phyloP scores from a whole-genome alignment of 2,113 vertebrate genomes.

The Clarias batrachus region DNA sequence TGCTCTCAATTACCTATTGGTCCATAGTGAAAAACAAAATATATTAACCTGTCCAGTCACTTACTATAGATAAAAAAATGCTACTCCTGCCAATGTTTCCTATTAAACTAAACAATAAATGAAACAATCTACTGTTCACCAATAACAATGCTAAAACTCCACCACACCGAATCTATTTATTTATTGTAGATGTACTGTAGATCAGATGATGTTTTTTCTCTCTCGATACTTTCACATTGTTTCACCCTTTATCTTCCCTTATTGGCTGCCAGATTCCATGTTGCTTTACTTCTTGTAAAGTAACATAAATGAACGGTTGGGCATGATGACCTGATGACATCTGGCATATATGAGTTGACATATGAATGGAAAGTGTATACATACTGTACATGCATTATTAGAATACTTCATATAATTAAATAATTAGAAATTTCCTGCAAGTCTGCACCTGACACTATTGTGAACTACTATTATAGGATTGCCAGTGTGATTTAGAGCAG shows the following conservation, averaged over 20 bases:
- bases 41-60: background rate
- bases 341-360: background rate
- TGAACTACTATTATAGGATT: conserved; percentile 4
- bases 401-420: background rate
- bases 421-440: background rate
- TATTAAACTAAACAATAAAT: background rate
- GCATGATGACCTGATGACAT: background rate
- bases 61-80: background rate
- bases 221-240: background rate
- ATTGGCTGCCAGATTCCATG: background rate
- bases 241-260: background rate
- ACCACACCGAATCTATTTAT: background rate
- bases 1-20: background rate
- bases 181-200: background rate
- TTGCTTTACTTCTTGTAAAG: background rate
- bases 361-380: background rate
- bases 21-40: background rate
- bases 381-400: too few species aligned
- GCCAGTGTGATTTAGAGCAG: background rate
- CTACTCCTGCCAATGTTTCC: background rate
- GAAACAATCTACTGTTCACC: background rate
- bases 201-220: background rate
- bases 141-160: background rate
- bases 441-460: background rate
- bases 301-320: background rate